Conservation (phyloP, 37 sponge, comb jelly and placozoan genomes). For the Chondrosia reniformis region DNA sequence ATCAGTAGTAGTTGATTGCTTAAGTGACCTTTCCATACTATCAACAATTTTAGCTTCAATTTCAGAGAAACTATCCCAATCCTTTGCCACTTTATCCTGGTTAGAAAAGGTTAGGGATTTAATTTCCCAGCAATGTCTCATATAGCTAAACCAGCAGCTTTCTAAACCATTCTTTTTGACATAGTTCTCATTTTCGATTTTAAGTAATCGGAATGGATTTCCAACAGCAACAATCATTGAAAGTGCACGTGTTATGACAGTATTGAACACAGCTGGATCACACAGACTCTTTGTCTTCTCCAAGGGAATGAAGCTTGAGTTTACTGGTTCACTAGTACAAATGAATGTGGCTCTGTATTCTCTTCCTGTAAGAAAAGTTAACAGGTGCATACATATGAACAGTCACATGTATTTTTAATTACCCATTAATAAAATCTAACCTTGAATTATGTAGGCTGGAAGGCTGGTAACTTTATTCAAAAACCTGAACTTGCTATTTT, state of each 20-base stretch:
- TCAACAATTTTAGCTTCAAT: too few relatives aligned
- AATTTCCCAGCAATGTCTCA: slow-evolving; percentile 51
- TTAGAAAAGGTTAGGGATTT: too few relatives aligned
- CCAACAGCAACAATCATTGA: slow-evolving; percentile 68
- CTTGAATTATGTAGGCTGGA: too few relatives aligned
- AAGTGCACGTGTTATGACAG: slow-evolving; percentile 60
- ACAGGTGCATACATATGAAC: too few relatives aligned
- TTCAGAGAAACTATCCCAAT: too few relatives aligned
- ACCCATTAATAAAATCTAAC: too few relatives aligned
- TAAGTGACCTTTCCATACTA: too few relatives aligned
- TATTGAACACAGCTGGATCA: slow-evolving; percentile 66
- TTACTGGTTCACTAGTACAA: slow-evolving; percentile 47
- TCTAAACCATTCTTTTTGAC: slow-evolving; percentile 1
- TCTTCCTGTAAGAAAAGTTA: slow-evolving; percentile 28
- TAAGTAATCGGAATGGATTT: slow-evolving; percentile 58
- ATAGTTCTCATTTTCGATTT: slow-evolving; percentile 45
- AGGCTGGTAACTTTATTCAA: too few relatives aligned
- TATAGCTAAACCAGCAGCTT: slow-evolving; percentile 58
- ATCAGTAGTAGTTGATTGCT: too few relatives aligned
- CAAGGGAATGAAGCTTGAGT: not conserved
- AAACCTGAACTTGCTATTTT: too few relatives aligned
- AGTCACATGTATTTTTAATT: too few relatives aligned
- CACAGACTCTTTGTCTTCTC: slow-evolving; percentile 50
- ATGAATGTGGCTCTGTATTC: slow-evolving; percentile 42
- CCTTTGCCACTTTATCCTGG: too few relatives aligned